phyloP scores from a whole-genome alignment of 64 coral and sea anemone species.

The Porites australiensis region DNA sequence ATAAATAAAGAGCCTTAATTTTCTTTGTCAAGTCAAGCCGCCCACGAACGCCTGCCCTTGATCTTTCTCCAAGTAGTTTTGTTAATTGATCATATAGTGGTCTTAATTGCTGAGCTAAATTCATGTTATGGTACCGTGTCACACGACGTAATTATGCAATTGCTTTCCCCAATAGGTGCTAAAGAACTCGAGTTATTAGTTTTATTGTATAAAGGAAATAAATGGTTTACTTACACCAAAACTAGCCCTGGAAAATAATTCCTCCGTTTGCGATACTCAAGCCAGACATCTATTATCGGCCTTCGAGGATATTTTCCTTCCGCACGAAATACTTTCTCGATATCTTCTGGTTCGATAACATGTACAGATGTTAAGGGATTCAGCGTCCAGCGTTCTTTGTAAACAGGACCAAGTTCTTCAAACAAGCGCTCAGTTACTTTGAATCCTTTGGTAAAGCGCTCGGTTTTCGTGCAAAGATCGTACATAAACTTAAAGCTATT shows the following conservation, averaged over 20 bases:
- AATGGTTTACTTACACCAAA: neutral
- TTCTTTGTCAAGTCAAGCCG: too few species aligned
- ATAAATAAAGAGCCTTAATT: too few species aligned
- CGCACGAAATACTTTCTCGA: conserved; percentile 23
- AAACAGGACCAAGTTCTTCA: conserved; percentile 56
- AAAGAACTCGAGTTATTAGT: too few species aligned
- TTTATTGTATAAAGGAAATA: too few species aligned
- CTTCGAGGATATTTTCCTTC: conserved; percentile 63
- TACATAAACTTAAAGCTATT: neutral
- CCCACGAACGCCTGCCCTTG: too few species aligned
- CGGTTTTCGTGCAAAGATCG: neutral
- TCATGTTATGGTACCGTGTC: too few species aligned
- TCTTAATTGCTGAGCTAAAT: too few species aligned
- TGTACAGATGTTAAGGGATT: neutral
- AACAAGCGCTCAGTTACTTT: neutral
- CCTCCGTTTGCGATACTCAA: conserved; percentile 15
- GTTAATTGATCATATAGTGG: too few species aligned
- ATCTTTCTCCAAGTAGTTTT: too few species aligned
- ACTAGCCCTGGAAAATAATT: neutral
- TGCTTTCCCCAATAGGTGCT: too few species aligned
- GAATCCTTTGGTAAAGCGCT: conserved; percentile 22
- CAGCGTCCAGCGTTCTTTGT: conserved; percentile 27
- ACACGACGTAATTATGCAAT: too few species aligned
- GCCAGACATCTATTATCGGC: neutral
- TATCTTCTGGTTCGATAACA: conserved; percentile 32